These are phyloP conservation scores for Habroteleia sp. DNA, from an alignment of 2,888 invertebrate species.

Conservation along the genomic window DNA sequence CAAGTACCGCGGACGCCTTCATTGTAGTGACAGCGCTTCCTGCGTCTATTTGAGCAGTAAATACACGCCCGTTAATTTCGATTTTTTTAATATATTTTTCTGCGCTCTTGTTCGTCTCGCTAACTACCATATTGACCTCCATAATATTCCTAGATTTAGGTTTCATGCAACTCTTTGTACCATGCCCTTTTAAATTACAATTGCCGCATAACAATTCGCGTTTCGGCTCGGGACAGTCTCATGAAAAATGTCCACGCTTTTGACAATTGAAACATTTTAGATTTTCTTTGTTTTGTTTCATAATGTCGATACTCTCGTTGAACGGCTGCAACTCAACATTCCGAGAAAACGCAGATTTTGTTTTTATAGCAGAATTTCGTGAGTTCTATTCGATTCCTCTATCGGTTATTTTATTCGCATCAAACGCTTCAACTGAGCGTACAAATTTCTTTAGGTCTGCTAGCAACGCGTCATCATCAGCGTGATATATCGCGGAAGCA, in stretches of 20 bases:
- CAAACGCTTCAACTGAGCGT: conserved; percentile 12
- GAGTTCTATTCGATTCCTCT: no score
- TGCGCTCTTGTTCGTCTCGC: neutral
- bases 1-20: neutral
- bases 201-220: conserved; percentile 1
- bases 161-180: neutral
- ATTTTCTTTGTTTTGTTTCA: conserved; percentile 3
- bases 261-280: conserved; percentile 35
- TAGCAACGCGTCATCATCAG: conserved; percentile 24
- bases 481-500: conserved; percentile 27
- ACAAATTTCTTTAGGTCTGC: conserved; percentile 37
- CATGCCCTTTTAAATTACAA: conserved; percentile 29
- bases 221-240: conserved; percentile 17
- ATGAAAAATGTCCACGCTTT: conserved; percentile 10
- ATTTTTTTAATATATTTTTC: neutral
- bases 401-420: neutral
- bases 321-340: no score
- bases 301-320: no score
- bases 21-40: conserved; percentile 4
- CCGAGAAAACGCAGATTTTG: no score
- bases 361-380: neutral
- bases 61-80: no score
- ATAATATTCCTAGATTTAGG: neutral
- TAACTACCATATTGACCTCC: neutral
- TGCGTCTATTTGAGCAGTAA: no score